Base-by-base conservation (phyloP, 2,797 vertebrate genomes). In the Poliocrania exsul region DNA sequence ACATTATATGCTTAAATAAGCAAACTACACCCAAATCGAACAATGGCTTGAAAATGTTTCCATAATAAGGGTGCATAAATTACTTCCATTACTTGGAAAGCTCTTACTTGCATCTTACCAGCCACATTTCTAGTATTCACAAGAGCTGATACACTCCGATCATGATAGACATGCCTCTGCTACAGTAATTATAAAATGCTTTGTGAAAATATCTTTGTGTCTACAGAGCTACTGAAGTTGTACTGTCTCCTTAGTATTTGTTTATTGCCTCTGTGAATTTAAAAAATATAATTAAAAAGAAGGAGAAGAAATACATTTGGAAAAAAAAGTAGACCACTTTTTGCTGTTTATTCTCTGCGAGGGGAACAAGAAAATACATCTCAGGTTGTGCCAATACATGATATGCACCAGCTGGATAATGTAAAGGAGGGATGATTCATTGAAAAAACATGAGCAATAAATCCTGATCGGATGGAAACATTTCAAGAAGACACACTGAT, bases 1-100 rank as follows among this genome's bases (percentile, higher is more conserved):
- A 95, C 92, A 94, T 93, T 95, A 91, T 95, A 93, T 89, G 94
- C 88, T 96, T 86, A 97, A 94, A 97, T 93, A 97, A 95, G 88
- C 94, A 95, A 95, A 94, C 94, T 95, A 93, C 86, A 90, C 90
- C 88, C 86, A 75, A 95, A 94, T 92, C 13, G 20, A 96, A 95
- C 91, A 96, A 89, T 73, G 54, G 61, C 66, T 92, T 0, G 42
- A 81, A 94, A 95, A 94, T 91, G 89, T 94, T 96, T 95, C 79
- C 61, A 65, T 95, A 95, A 95, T 94, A 95, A 92, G 88, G 50
- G 79, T 95, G 93, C 91, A 95, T 95, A 96, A 95, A 96, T 95
- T 95, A 95, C 84, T 65, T 80, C 86, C 62, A 72, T 80, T 92
- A 75, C 81, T 96, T 95, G 95, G 94, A 96, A 97, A 91, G 88